These are phyloP conservation scores for Tapera naevia DNA, from an alignment of 2,797 vertebrate species.

Conservation along the genomic window DNA sequence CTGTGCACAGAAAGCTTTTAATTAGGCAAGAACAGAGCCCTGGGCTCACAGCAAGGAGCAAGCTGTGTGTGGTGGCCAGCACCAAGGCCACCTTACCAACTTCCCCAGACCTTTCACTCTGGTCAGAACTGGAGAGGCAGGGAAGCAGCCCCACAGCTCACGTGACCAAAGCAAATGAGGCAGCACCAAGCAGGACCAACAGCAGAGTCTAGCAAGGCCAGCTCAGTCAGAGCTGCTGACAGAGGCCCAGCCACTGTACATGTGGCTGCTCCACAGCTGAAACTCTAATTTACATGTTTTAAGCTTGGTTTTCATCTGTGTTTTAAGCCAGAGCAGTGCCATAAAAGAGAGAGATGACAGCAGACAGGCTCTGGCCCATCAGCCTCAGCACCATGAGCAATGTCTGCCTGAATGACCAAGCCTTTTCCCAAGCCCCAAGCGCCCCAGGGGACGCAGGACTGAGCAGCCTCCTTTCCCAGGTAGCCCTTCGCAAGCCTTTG, in stretches of 20 bases:
- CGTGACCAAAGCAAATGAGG: fast-evolving
- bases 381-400: not conserved
- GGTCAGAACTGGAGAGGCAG: not conserved
- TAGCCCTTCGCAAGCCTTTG: fast-evolving
- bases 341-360: not conserved
- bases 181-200: not conserved
- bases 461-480: not conserved
- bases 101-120: not conserved
- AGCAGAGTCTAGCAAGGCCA: too few relatives aligned
- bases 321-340: not conserved
- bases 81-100: not conserved
- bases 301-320: not conserved
- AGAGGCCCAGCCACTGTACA: not conserved
- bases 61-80: not conserved
- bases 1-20: not conserved
- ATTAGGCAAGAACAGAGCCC: not conserved
- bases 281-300: not conserved
- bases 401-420: not conserved
- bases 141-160: not conserved
- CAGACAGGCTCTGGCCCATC: fast-evolving
- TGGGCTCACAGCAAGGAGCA: fast-evolving
- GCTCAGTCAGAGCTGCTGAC: not conserved
- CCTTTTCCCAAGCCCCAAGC: not conserved
- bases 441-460: not conserved
- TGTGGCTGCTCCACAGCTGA: not conserved